Percentiles rank a stretch among this genome's conserved stretches.
phyloP scores from a whole-genome alignment of 2,888 invertebrate species.

The Pardosa pseudoannulata region DNA sequence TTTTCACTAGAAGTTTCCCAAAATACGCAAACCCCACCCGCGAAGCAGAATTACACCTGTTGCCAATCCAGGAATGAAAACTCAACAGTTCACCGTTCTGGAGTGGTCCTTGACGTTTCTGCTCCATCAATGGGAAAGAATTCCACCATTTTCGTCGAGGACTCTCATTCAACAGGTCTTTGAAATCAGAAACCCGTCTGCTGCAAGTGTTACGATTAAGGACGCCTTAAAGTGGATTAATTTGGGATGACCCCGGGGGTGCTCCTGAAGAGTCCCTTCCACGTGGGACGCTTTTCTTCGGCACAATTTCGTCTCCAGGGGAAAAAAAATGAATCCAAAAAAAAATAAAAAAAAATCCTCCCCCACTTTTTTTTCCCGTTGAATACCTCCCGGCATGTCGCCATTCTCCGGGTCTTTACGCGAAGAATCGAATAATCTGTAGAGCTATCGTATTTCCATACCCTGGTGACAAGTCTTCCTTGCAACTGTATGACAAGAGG shows the following conservation, averaged over 20 bases:
- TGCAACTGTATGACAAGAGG: constrained; percentile 42
- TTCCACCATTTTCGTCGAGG: background rate
- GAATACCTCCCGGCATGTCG: constrained; percentile 14
- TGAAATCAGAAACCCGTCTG: background rate
- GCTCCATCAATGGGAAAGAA: background rate
- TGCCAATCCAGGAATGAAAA: background rate
- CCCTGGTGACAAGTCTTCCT: constrained; percentile 49
- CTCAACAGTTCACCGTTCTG: background rate
- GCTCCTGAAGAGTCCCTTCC: constrained; percentile 3
- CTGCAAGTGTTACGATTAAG: constrained; percentile 59
- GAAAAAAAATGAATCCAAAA: background rate
- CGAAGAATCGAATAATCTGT: background rate
- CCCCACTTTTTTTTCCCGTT: constrained; percentile 15
- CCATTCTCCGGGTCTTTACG: constrained; percentile 4
- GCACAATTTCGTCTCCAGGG: constrained; percentile 7
- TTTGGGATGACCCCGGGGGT: constrained; percentile 55
- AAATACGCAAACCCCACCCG: too few relatives aligned
- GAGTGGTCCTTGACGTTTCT: background rate
- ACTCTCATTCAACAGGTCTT: background rate
- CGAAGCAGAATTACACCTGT: background rate
- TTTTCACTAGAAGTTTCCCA: too few relatives aligned
- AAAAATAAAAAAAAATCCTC: background rate
- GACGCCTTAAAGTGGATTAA: constrained; percentile 66
- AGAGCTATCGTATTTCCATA: constrained; percentile 52
- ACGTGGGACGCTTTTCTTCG: constrained; percentile 46